phyloP scores from a whole-genome alignment of 2,888 invertebrate species.

The Lordiphosa andalusiaca region DNA sequence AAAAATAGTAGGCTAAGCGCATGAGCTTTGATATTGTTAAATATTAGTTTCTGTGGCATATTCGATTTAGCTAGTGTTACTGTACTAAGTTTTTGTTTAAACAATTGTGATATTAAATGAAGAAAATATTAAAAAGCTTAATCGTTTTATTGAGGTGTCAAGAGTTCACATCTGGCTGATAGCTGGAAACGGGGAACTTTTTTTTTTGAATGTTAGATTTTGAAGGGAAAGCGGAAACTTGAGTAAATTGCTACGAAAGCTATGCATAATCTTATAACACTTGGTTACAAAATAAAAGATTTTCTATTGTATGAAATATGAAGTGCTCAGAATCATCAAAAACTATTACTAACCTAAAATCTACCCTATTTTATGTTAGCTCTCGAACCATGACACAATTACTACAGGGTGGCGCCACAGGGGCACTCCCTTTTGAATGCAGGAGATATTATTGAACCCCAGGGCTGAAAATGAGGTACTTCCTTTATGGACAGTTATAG shows the following conservation, averaged over 20 bases:
- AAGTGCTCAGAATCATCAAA: too few relatives aligned
- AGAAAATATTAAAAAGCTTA: slow-evolving; percentile 15
- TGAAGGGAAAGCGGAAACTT: slow-evolving; percentile 16
- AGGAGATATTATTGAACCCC: too few relatives aligned
- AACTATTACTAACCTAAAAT: too few relatives aligned
- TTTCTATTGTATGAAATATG: too few relatives aligned
- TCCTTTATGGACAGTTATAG: too few relatives aligned
- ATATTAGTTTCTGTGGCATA: slow-evolving; percentile 31
- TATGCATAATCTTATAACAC: slow-evolving; percentile 1
- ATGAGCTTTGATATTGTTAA: slow-evolving; percentile 19
- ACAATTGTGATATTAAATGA: slow-evolving; percentile 40
- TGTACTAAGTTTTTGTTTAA: slow-evolving; percentile 16
- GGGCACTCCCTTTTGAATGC: too few relatives aligned
- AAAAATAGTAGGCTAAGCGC: background rate
- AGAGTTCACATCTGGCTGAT: slow-evolving; percentile 18
- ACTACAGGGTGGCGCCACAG: too few relatives aligned
- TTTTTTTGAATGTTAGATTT: background rate
- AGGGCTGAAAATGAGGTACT: too few relatives aligned
- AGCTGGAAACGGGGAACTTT: slow-evolving; percentile 19
- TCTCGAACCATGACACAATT: too few relatives aligned
- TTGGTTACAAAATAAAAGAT: too few relatives aligned
- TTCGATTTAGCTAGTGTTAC: slow-evolving; percentile 27
- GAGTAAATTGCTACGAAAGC: slow-evolving; percentile 9
- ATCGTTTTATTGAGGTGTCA: slow-evolving; percentile 13
- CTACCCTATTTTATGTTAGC: too few relatives aligned